Percentiles rank a stretch among this genome's conserved stretches.
Evolutionary conservation across 2,113 vertebrate genomes (phyloP).

Genomic region (Myotis brandtii): DNA sequence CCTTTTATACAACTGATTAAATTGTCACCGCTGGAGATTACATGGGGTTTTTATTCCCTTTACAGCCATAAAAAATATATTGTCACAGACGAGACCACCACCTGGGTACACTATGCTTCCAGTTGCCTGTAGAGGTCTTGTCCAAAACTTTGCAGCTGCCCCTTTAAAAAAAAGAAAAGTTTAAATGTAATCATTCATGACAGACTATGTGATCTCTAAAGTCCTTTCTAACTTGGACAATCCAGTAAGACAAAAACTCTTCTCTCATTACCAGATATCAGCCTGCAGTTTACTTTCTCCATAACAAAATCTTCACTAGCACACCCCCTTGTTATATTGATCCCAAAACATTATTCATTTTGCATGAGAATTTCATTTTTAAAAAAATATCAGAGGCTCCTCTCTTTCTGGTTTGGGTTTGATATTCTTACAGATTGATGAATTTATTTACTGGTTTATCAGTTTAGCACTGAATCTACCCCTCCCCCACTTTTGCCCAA

Average conservation of each 20-base stretch:
- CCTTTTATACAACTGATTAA: constrained; percentile 72
- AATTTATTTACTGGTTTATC: constrained; percentile 49
- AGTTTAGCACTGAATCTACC: not conserved
- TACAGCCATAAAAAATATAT: constrained; percentile 76
- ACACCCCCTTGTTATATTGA: not conserved
- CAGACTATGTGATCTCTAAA: constrained; percentile 7
- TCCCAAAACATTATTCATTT: constrained; percentile 15
- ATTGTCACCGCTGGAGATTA: constrained; percentile 82
- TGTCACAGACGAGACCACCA: constrained; percentile 76
- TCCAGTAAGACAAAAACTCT: not conserved
- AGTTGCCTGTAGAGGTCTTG: constrained; percentile 66
- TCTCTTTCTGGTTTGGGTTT: not conserved
- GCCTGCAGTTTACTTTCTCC: not conserved
- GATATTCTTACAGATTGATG: constrained; percentile 6
- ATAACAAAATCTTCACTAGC: constrained; percentile 8
- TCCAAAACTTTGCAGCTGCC: constrained; percentile 78
- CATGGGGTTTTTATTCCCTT: constrained; percentile 81
- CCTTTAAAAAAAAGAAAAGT: constrained; percentile 66
- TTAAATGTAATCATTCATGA: constrained; percentile 66
- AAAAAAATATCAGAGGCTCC: not conserved
- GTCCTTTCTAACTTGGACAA: constrained; percentile 54
- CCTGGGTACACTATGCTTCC: constrained; percentile 66
- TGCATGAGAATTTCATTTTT: not conserved
- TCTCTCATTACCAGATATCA: not conserved
- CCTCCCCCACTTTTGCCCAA: not conserved